Base-by-base conservation (phyloP, 2,888 invertebrate species). In the Mythimna loreyi region DNA sequence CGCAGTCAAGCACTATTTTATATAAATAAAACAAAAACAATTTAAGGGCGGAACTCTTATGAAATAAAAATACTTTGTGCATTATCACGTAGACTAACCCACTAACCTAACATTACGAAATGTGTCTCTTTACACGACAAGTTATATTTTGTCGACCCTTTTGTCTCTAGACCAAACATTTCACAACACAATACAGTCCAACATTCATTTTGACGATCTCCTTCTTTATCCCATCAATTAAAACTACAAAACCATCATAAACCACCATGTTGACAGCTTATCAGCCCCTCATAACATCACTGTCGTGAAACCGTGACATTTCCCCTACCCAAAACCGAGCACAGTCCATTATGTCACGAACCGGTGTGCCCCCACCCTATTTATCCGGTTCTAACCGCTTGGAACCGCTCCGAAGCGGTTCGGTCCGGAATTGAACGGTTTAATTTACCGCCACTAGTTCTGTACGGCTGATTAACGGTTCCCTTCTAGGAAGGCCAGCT, bases 341-440 rank as follows among this genome's bases (percentile, higher is more conserved):
- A 47, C 57, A 33, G 60, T 40, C 66, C 59, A 78, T 74, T 80
- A 78, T 72, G 61, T 69, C 64, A 60, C 75, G 66, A 64, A 28
- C 57, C 69, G 64, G 72, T 80, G 84, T 80, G 66, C 71, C 78
- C 56, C 71, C 56, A 52, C 64, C 83, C 77, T 82, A 74, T 77
- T 72, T 81, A 71, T 81, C 81, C 78, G 70, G 72, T 66, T 81
- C 77, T 80, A 80, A 80, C 85, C 82, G 83, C 80, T 81, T 64
- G 75, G 71, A 83, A 76, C 85, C 76, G 71, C 74, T 71, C 57
- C 77, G 67, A 61, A 82, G 60, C 70, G 71, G 71, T 57, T 71
- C 73, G 68, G 72, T 63, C 76, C 81, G 80, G 85, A 84, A 83
- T 83, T 76, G 81, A 77, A 81, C 81, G 79, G 81, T 78, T 84